Evolutionary conservation across 2,888 invertebrate species (phyloP).

Genomic region (Strigamia maritima): DNA sequence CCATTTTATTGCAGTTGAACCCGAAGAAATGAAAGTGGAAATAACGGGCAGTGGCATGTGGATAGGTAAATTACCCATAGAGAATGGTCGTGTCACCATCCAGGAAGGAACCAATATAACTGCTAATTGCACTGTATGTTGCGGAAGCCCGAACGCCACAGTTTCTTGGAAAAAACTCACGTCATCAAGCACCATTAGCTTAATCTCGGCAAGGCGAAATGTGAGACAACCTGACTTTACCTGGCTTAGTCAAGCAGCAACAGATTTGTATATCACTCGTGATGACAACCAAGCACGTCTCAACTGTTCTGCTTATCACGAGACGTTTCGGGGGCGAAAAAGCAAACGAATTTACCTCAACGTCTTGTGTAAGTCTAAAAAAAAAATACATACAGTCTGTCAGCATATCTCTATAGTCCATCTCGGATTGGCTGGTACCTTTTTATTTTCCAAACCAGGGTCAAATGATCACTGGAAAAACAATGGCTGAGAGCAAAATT

Average conservation of each 20-base stretch:
- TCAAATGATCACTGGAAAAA: too few relatives aligned
- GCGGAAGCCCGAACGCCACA: conserved; percentile 38
- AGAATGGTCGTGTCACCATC: conserved; percentile 23
- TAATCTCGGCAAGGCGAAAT: background rate
- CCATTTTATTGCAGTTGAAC: conserved; percentile 35
- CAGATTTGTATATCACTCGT: conserved; percentile 32
- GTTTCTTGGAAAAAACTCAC: conserved; percentile 36
- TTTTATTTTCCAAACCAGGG: too few relatives aligned
- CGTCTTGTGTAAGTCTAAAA: conserved; percentile 33
- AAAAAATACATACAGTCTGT: too few relatives aligned
- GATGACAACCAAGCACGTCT: conserved; percentile 34
- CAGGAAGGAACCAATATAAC: conserved; percentile 38
- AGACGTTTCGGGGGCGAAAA: conserved; percentile 36
- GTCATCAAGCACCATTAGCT: background rate
- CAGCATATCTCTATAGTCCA: too few relatives aligned
- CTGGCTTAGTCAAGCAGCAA: conserved; percentile 33
- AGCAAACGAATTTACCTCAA: background rate
- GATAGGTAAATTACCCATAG: conserved; percentile 19
- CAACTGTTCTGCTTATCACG: conserved; percentile 35
- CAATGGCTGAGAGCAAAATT: too few relatives aligned
- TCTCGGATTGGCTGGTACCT: too few relatives aligned
- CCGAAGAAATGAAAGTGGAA: conserved; percentile 36
- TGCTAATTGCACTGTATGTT: conserved; percentile 36
- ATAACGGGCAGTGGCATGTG: conserved; percentile 35
- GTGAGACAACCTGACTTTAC: conserved; percentile 32